phyloP scores from a whole-genome alignment of 1,140 invertebrate species.

The Chymomyza costata region DNA sequence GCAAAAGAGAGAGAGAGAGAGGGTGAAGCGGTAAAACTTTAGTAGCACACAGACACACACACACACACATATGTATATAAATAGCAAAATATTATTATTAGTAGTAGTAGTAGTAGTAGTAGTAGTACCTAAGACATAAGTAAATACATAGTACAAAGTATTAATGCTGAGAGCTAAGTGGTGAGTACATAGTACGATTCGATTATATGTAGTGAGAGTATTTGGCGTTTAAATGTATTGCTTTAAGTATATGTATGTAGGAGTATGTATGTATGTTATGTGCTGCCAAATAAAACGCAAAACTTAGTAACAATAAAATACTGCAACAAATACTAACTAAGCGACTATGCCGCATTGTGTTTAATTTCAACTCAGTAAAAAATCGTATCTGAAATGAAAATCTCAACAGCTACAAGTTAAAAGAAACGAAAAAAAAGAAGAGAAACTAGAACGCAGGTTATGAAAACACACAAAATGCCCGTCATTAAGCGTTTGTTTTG shows the following conservation, averaged over 20 bases:
- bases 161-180: conserved; percentile 42
- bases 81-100: no score
- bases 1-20: background rate
- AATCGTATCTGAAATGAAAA: conserved; percentile 4
- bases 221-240: conserved; percentile 3
- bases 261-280: conserved; percentile 28
- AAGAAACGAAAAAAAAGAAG: conserved; percentile 30
- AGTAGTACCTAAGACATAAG: conserved; percentile 49
- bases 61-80: no score
- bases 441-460: conserved; percentile 47
- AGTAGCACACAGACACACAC: no score
- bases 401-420: conserved; percentile 22
- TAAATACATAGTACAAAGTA: conserved; percentile 57
- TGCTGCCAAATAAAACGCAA: conserved; percentile 35
- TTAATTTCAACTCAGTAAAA: no score
- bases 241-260: conserved; percentile 28
- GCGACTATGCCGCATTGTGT: no score
- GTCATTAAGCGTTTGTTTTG: conserved; percentile 42
- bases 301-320: no score
- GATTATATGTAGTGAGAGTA: no score
- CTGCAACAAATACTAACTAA: no score
- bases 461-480: conserved; percentile 58
- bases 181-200: no score
- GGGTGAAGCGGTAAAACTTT: background rate
- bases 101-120: no score